Percentiles rank a stretch among this genome's conserved stretches.
Evolutionary conservation across 2,888 invertebrate species (phyloP).

Genomic region (Hydraecia micacea): DNA sequence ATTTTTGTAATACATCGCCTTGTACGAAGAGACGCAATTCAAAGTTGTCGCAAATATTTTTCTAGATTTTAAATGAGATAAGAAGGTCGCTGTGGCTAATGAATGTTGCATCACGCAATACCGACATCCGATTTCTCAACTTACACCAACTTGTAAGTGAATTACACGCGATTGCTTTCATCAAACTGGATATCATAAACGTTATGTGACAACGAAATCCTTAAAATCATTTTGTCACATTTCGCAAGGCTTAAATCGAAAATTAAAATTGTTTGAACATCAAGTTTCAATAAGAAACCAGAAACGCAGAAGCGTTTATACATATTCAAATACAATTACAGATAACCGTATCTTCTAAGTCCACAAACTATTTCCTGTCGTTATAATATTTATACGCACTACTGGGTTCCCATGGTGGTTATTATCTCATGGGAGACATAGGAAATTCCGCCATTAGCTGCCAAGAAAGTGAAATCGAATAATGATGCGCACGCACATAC

Average conservation of each 20-base stretch:
- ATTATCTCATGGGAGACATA: slow-evolving; percentile 74
- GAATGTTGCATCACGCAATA: slow-evolving; percentile 57
- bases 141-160: slow-evolving; percentile 38
- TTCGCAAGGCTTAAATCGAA: neutral
- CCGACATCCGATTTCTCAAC: slow-evolving; percentile 54
- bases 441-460: slow-evolving; percentile 69
- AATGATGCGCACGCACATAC: slow-evolving; percentile 66
- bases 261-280: slow-evolving; percentile 20
- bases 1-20: slow-evolving; percentile 28
- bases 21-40: slow-evolving; percentile 30
- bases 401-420: slow-evolving; percentile 62
- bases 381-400: slow-evolving; percentile 58
- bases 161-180: slow-evolving; percentile 37
- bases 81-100: slow-evolving; percentile 43
- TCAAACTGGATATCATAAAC: slow-evolving; percentile 39
- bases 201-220: slow-evolving; percentile 23
- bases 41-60: slow-evolving; percentile 44
- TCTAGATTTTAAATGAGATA: slow-evolving; percentile 34
- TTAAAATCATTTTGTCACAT: slow-evolving; percentile 29
- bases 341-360: slow-evolving; percentile 62
- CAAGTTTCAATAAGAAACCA: slow-evolving; percentile 42
- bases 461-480: slow-evolving; percentile 77
- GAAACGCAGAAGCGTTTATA: slow-evolving; percentile 42
- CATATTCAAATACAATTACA: slow-evolving; percentile 64
- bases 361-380: slow-evolving; percentile 66